Evolutionary conservation across 2,797 vertebrate species (phyloP), one percentile per base, ranked within the genome.

Genomic region (Myiothlypis chrysogaster): DNA sequence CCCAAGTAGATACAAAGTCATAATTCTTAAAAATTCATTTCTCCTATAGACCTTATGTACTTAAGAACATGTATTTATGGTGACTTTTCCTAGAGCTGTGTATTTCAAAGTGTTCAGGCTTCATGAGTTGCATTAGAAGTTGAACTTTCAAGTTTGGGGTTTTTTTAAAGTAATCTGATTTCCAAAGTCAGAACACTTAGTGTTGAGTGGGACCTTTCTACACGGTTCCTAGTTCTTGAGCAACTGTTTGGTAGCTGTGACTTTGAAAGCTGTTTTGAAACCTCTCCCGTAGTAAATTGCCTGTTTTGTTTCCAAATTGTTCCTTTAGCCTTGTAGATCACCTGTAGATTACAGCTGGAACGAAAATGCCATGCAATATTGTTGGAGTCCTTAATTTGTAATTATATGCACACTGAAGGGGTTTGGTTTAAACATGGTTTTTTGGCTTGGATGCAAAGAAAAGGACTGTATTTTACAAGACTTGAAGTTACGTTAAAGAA

Each of bases 231-330:
- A 2, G 65, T 93, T 87, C 73, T 93, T 63, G 44, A 65, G 34
- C 55, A 73, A 14, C 27, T 61, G 13, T 28, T 68, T 6, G 35
- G 28, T 59, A 37, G 61, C 60, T 90, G 50, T 6, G 18, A 52
- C 34, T 83, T 50, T 13, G 34, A 72, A 83, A 81, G 32, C 73
- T 79, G 19, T 63, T 76, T 87, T 44, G 77, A 94, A 93, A 52
- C 22, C 23, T 82, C 17, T 73, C 5, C 21, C 84, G 1, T 16
- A 73, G 55, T 50, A 82, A 84, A 89, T 90, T 94, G 39, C 70
- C 25, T 55, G 61, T 41, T 90, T 86, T 68, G 64, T 78, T 96
- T 93, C 60, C 57, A 72, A 35, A 86, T 91, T 95, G 83, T 82
- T 0, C 0, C 73, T 79, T 93, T 66, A 79, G 70, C 37, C 60